Evolutionary conservation across 2,797 vertebrate species (phyloP).

Genomic region (Mallotus villosus): DNA sequence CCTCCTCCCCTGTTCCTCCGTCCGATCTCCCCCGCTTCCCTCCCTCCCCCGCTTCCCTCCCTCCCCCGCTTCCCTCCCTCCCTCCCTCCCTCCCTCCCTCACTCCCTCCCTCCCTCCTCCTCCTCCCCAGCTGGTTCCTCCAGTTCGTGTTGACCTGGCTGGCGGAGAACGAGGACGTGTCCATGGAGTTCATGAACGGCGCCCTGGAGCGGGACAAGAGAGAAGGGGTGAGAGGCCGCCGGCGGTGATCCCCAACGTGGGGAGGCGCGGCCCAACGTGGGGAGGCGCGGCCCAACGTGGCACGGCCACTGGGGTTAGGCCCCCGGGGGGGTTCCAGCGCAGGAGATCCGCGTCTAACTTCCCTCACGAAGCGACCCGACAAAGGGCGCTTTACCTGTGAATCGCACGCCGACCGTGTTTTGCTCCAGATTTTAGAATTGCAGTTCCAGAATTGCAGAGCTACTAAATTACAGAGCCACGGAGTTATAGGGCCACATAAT

Average conservation of each 20-base stretch:
- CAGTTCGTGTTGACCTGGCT: constrained; percentile 96
- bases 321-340: no score
- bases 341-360: no score
- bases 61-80: constrained; percentile 18
- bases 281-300: no score
- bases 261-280: no score
- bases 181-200: constrained; percentile 93
- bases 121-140: constrained; percentile 87
- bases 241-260: neutral
- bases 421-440: no score
- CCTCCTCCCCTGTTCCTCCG: neutral
- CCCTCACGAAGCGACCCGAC: no score
- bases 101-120: constrained; percentile 5
- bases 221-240: constrained; percentile 83
- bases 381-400: no score
- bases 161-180: constrained; percentile 96
- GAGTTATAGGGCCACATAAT: constrained; percentile 26
- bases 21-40: neutral
- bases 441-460: no score
- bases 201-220: constrained; percentile 97
- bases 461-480: neutral
- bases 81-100: constrained; percentile 2
- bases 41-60: neutral
- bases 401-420: no score
- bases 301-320: no score